Percentiles rank a stretch among this genome's conserved stretches.
These are phyloP conservation scores for Corvus moneduloides DNA, from an alignment of 2,113 vertebrate genomes.

Conservation along the genomic window DNA sequence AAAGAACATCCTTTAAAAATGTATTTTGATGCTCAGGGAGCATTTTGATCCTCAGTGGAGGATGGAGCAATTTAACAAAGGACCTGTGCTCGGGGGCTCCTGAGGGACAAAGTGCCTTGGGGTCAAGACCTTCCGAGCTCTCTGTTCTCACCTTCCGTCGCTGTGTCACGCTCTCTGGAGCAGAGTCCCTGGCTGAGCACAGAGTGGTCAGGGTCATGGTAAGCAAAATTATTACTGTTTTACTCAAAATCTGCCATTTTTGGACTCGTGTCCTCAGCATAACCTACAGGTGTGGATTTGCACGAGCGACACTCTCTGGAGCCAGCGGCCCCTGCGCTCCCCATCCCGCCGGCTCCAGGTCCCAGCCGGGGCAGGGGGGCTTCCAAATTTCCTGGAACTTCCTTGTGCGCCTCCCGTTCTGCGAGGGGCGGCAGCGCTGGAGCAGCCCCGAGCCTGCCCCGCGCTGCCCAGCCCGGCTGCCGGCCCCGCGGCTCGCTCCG, in stretches of 20 bases:
- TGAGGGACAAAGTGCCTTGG: not conserved
- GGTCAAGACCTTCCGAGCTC: not conserved
- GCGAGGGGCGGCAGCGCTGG: rapidly evolving
- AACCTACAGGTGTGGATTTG: not conserved
- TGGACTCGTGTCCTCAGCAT: not conserved
- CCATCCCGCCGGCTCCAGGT: not conserved
- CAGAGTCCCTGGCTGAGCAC: not conserved
- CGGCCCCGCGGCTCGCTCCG: too few species aligned
- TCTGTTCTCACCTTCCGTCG: not conserved
- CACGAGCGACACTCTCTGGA: not conserved
- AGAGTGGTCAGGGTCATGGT: rapidly evolving
- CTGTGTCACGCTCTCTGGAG: not conserved
- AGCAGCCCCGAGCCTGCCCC: too few species aligned
- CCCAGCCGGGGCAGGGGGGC: too few species aligned
- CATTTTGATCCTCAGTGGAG: not conserved
- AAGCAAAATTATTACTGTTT: not conserved
- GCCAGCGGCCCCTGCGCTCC: not conserved
- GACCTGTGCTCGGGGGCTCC: not conserved
- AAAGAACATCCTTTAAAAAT: not conserved
- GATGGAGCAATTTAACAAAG: not conserved
- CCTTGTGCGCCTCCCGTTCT: too few species aligned
- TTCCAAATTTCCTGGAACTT: not conserved
- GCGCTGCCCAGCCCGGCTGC: not conserved
- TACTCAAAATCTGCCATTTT: not conserved
- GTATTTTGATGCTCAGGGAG: not conserved